These are phyloP conservation scores for Netelia inedita DNA, from an alignment of 2,888 invertebrate genomes.

Conservation along the genomic window DNA sequence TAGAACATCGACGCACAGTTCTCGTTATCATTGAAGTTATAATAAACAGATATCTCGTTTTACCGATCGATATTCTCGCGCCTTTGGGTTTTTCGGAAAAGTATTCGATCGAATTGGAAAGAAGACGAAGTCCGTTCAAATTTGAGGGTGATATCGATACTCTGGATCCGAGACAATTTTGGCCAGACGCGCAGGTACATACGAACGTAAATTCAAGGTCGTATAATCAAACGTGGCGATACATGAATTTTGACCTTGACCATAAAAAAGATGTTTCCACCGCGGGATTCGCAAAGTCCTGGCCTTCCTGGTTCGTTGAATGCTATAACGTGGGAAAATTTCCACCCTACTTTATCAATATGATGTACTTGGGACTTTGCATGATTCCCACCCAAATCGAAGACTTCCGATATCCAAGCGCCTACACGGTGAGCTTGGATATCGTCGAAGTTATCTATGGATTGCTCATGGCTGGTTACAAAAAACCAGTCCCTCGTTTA, in stretches of 20 bases:
- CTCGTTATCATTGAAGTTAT: slow-evolving; percentile 88
- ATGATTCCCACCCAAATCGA: slow-evolving; percentile 91
- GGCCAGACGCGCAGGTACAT: slow-evolving; percentile 26
- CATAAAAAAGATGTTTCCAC: slow-evolving; percentile 50
- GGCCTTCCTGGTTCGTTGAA: slow-evolving; percentile 88
- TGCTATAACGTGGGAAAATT: slow-evolving; percentile 87
- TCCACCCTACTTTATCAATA: slow-evolving; percentile 90
- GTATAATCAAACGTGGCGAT: slow-evolving; percentile 65
- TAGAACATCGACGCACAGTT: slow-evolving; percentile 86
- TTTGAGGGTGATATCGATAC: slow-evolving; percentile 74
- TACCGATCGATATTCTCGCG: slow-evolving; percentile 87
- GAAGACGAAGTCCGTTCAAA: slow-evolving; percentile 71
- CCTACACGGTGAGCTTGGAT: slow-evolving; percentile 87
- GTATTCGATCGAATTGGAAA: slow-evolving; percentile 53
- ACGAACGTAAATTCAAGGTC: slow-evolving; percentile 66
- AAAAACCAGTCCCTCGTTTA: slow-evolving; percentile 5
- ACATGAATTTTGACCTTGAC: slow-evolving; percentile 43
- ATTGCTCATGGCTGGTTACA: slow-evolving; percentile 36
- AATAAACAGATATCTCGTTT: slow-evolving; percentile 88
- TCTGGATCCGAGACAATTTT: slow-evolving; percentile 58
- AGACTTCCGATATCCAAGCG: slow-evolving; percentile 88
- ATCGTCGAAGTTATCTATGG: slow-evolving; percentile 81
- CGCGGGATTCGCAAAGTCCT: slow-evolving; percentile 56
- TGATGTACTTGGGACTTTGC: slow-evolving; percentile 88
- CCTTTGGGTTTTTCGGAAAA: slow-evolving; percentile 85